A percentile compares a stretch with the other conserved stretches of the same genome.
Evolutionary conservation across 37 sponge, comb jelly and placozoan genomes (phyloP).

Genomic region (Mnemiopsis leidyi): DNA sequence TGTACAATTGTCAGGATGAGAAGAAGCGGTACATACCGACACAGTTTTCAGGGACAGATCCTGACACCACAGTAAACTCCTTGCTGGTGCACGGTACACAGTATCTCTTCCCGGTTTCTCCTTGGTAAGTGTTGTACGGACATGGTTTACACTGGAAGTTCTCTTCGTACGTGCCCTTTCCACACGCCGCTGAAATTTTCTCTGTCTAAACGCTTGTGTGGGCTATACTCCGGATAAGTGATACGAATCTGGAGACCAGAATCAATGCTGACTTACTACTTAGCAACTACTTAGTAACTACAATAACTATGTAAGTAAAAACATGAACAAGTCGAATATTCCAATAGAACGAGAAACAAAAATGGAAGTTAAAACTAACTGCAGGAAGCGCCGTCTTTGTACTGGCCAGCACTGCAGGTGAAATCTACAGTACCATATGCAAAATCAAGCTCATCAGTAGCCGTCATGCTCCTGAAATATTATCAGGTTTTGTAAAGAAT

Average conservation of each 20-base stretch:
- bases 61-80: background rate
- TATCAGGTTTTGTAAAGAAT: no score
- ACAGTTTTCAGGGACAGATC: background rate
- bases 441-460: background rate
- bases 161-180: background rate
- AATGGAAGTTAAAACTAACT: no score
- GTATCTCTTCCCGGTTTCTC: background rate
- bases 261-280: no score
- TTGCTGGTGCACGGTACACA: background rate
- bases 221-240: no score
- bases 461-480: background rate
- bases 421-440: background rate
- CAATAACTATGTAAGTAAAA: no score
- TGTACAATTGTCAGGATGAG: no score
- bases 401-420: background rate
- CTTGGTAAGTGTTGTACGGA: background rate
- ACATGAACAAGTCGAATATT: no score
- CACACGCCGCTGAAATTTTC: background rate
- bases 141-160: background rate
- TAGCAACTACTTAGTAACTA: no score
- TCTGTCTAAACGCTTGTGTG: no score
- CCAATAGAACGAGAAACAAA: no score
- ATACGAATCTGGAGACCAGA: no score
- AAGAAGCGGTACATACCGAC: constrained; percentile 13
- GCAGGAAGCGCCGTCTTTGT: background rate